Evolutionary conservation across 2,888 invertebrate species (phyloP), one percentile per base, ranked within the genome.

Genomic region (Cryptosula pallasiana): DNA sequence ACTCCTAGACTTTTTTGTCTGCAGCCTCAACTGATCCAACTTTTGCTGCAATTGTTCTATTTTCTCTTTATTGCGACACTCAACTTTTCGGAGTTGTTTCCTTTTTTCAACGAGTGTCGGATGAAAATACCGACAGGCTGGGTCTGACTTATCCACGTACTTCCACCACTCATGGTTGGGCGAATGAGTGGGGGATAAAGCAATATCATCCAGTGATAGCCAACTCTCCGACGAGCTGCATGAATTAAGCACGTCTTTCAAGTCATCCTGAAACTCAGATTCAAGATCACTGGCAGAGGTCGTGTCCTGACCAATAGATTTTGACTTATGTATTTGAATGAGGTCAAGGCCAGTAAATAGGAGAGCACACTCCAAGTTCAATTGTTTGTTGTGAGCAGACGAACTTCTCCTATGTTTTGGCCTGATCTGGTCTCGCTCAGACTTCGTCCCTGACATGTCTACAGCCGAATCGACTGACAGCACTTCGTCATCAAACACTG

Each of bases 151-250:
- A 32, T 63, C 63, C 27, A 63, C 2, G 27, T 63, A 27, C 32
- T 63, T 63, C 63, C 63, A 63, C 63, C 63, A 63, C n/a, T 63
- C 63, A 32, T 63, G n/a, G 13, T 63, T 27, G 35, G 69, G 69
- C 3, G 36, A 54, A 23, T 36, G 45, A 16, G 36, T 23, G 32
- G 23, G 73, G 36, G 34, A 55, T 35, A 32, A 45, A 71, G 58
- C 57, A 27, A 71, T 71, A 23, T 76, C 76, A 27, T 76, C 76
- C 0, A 74, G 63, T 13, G 78, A 76, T 36, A 74, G 69, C 70
- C 71, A 75, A 9, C 76, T 76, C 9, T 75, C 76, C 5, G 75
- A 75, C 1, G 76, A 76, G 58, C 76, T 74, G 71, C 73, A 71
- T 35, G 71, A 35, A n/a, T 54, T 2, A 32, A 70, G 29, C 45